Evolutionary conservation across 1,140 invertebrate species (phyloP).

Genomic region (Gonioctena quinquepunctata): DNA sequence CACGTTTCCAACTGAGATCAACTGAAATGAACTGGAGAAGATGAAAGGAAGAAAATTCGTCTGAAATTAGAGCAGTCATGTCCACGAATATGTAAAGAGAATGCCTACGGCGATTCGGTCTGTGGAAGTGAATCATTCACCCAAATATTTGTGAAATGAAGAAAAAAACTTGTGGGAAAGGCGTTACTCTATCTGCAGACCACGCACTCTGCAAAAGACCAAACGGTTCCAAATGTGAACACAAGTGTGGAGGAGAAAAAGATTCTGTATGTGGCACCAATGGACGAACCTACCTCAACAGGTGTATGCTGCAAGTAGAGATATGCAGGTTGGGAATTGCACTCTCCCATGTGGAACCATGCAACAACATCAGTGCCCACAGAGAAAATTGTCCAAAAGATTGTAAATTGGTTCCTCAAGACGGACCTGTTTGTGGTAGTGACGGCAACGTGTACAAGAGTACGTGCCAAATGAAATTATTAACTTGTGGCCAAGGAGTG

Average conservation of each 20-base stretch:
- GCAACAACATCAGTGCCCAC: constrained; percentile 85
- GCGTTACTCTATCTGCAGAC: constrained; percentile 53
- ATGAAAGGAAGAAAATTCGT: no score
- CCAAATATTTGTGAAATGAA: constrained; percentile 88
- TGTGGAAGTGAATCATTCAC: constrained; percentile 89
- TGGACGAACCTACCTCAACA: constrained; percentile 85
- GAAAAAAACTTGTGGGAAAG: constrained; percentile 89
- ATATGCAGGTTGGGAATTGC: constrained; percentile 69
- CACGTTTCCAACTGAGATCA: no score
- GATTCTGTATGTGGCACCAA: constrained; percentile 91
- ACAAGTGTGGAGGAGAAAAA: constrained; percentile 77
- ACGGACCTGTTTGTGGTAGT: constrained; percentile 88
- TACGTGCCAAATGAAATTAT: constrained; percentile 89
- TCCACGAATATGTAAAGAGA: constrained; percentile 77
- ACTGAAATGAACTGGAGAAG: no score
- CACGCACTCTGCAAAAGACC: constrained; percentile 66
- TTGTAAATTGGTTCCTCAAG: constrained; percentile 79
- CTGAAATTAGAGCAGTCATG: no score
- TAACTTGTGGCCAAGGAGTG: constrained; percentile 86
- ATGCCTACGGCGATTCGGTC: constrained; percentile 76
- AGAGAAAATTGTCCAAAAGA: constrained; percentile 86
- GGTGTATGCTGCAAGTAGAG: constrained; percentile 88
- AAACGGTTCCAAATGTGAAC: constrained; percentile 75
- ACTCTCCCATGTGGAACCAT: constrained; percentile 80
- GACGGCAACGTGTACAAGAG: constrained; percentile 93